Conservation (phyloP, 2,888 invertebrate species). For the Gymnosoma rotundatum region DNA sequence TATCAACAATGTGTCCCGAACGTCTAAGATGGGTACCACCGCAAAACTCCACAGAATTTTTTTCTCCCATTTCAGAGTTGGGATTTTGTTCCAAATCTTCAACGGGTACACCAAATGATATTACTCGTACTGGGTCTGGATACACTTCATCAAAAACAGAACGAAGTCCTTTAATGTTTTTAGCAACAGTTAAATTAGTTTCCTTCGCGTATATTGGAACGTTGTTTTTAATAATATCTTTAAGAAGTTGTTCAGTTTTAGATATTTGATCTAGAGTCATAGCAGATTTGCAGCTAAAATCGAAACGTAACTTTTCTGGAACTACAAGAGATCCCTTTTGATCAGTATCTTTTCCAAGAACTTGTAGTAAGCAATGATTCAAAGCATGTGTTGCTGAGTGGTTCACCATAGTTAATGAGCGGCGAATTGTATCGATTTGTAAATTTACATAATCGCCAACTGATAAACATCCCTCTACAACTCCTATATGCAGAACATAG, state of each 20-base stretch:
- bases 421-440: slow-evolving; percentile 91
- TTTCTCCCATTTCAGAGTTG: slow-evolving; percentile 88
- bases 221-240: slow-evolving; percentile 89
- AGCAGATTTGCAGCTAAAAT: slow-evolving; percentile 97
- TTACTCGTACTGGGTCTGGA: slow-evolving; percentile 97
- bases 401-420: slow-evolving; percentile 98
- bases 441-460: slow-evolving; percentile 93
- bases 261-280: slow-evolving; percentile 94
- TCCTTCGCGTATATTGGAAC: slow-evolving; percentile 94
- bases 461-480: slow-evolving; percentile 90
- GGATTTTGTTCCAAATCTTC: slow-evolving; percentile 95
- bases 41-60: slow-evolving; percentile 99
- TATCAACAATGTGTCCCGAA: slow-evolving; percentile 96
- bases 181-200: slow-evolving; percentile 91
- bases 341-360: slow-evolving; percentile 95
- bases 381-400: slow-evolving; percentile 98
- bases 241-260: slow-evolving; percentile 91
- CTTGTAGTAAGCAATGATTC: slow-evolving; percentile 95
- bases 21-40: slow-evolving; percentile 98
- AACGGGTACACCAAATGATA: slow-evolving; percentile 96
- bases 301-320: slow-evolving; percentile 97
- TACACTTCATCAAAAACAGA: slow-evolving; percentile 99
- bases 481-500: slow-evolving; percentile 96
- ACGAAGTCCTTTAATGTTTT: slow-evolving; percentile 94
- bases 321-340: slow-evolving; percentile 98